Percentiles rank a stretch among this genome's conserved stretches.
Conservation (phyloP, 2,113 vertebrate species). For the Circaetus cinerascens region DNA sequence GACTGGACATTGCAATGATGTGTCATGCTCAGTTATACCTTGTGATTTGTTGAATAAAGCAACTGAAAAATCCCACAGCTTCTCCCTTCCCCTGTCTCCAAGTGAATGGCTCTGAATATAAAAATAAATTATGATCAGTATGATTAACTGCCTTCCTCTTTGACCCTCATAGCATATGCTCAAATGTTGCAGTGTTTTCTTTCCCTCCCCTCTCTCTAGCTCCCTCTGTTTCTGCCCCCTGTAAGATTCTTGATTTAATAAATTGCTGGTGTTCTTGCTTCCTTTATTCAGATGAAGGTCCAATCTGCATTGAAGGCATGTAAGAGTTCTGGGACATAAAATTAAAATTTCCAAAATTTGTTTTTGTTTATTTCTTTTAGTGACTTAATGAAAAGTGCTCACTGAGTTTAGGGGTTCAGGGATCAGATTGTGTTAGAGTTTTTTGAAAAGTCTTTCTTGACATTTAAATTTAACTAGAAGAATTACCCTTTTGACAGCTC, state of each 20-base stretch:
- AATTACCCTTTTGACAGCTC: not conserved
- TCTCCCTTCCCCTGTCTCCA: not conserved
- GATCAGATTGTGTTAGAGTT: not conserved
- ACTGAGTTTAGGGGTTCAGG: not conserved
- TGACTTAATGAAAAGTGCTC: not conserved
- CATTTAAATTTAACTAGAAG: not conserved
- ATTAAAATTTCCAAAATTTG: not conserved
- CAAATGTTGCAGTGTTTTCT: not conserved
- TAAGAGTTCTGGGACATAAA: not conserved
- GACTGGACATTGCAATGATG: not conserved
- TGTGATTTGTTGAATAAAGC: not conserved
- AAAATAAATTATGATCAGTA: not conserved
- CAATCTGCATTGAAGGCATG: not conserved
- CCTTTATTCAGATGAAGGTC: not conserved
- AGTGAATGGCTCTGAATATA: not conserved
- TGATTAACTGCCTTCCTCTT: not conserved
- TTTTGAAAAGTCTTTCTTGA: not conserved
- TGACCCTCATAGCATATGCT: not conserved
- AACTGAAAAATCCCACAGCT: not conserved
- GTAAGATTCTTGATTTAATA: not conserved
- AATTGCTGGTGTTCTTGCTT: not conserved
- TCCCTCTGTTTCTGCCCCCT: not conserved
- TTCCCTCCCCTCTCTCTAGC: too few species aligned
- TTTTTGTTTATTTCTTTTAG: not conserved
- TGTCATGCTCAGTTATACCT: not conserved